These are phyloP conservation scores for Montipora capitata DNA, from an alignment of 92 coral and sea anemone genomes.

Conservation along the genomic window DNA sequence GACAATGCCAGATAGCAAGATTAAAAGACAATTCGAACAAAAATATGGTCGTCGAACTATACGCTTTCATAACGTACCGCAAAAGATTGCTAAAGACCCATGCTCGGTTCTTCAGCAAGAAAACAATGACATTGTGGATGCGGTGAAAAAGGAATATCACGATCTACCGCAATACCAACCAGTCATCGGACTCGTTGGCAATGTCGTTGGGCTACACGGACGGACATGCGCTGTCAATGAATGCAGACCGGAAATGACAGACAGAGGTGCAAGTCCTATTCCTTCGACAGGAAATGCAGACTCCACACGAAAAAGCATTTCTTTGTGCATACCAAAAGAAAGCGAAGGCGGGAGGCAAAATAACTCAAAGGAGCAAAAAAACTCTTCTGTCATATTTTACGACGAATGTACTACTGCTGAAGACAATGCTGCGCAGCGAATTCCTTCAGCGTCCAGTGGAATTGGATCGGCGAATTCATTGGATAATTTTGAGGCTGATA, in stretches of 20 bases:
- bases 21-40: constrained; percentile 45
- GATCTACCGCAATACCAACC: constrained; percentile 92
- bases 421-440: not conserved
- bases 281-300: not conserved
- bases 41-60: constrained; percentile 54
- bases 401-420: not conserved
- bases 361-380: not conserved
- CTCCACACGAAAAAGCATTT: not conserved
- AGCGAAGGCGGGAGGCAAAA: not conserved
- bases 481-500: constrained; percentile 53
- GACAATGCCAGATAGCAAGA: constrained; percentile 1
- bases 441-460: constrained; percentile 59
- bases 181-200: constrained; percentile 67
- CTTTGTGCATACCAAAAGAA: constrained; percentile 7
- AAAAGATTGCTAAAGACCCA: constrained; percentile 71
- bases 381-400: not conserved
- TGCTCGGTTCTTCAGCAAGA: constrained; percentile 95
- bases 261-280: constrained; percentile 83
- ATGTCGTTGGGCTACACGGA: constrained; percentile 43
- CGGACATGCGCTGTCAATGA: constrained; percentile 64
- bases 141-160: constrained; percentile 86
- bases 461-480: constrained; percentile 55
- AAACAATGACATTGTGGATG: constrained; percentile 95
- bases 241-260: constrained; percentile 61
- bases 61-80: constrained; percentile 76